phyloP scores from a whole-genome alignment of 1,140 invertebrate genomes.

The Cataglyphis hispanica region DNA sequence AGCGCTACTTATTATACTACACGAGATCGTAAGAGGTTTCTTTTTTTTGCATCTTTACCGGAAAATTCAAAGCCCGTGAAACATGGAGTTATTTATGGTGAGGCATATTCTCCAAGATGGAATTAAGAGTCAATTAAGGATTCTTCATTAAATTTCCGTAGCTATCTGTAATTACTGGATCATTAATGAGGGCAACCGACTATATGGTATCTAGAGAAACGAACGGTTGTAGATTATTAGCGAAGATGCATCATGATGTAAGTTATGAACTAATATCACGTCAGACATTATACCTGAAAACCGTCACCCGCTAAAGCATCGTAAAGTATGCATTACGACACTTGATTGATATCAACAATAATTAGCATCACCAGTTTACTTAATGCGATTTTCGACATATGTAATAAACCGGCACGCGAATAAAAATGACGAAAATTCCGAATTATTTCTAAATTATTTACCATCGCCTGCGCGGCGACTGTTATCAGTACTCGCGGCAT shows the following conservation, averaged over 20 bases:
- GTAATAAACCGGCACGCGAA: background rate
- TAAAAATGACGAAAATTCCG: background rate
- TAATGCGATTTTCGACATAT: background rate
- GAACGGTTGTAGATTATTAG: slow-evolving; percentile 59
- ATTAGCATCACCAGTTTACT: slow-evolving; percentile 7
- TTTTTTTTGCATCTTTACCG: slow-evolving; percentile 56
- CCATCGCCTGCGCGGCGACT: slow-evolving; percentile 15
- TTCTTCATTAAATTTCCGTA: slow-evolving; percentile 68
- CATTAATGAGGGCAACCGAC: slow-evolving; percentile 65
- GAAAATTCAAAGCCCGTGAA: slow-evolving; percentile 66
- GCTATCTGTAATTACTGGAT: slow-evolving; percentile 69
- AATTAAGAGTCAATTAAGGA: slow-evolving; percentile 71
- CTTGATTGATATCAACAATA: slow-evolving; percentile 16
- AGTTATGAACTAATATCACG: slow-evolving; percentile 52
- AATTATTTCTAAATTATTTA: background rate
- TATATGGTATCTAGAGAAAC: slow-evolving; percentile 50
- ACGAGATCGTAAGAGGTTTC: slow-evolving; percentile 24
- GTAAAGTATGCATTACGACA: slow-evolving; percentile 25
- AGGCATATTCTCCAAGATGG: slow-evolving; percentile 36
- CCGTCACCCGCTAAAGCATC: background rate
- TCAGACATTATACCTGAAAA: slow-evolving; percentile 20
- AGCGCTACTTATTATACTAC: slow-evolving; percentile 43
- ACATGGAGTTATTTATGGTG: slow-evolving; percentile 56
- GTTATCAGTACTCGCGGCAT: slow-evolving; percentile 52
- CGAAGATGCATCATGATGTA: slow-evolving; percentile 42